Evolutionary conservation across 2,797 vertebrate species (phyloP).

Genomic region (Clarias pachynema): DNA sequence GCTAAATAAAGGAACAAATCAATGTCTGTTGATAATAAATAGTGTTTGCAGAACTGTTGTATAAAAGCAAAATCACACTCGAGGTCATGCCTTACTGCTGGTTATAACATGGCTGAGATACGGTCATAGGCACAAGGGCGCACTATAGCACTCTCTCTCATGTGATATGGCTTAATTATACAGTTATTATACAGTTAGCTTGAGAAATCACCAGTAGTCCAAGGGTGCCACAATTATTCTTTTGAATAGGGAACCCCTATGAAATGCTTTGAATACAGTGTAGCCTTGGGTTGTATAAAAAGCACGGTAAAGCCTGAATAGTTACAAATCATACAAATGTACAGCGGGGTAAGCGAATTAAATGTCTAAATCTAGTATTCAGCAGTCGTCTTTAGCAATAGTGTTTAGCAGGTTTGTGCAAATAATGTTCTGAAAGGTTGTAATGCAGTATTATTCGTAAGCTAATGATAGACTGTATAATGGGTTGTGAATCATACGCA

Average conservation of each 20-base stretch:
- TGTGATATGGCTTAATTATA: too few relatives aligned
- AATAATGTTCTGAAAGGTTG: neutral
- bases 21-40: too few relatives aligned
- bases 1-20: too few relatives aligned
- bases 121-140: too few relatives aligned
- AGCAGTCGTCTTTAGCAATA: neutral
- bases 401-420: neutral
- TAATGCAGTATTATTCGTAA: neutral
- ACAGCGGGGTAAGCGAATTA: neutral
- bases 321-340: neutral
- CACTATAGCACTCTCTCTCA: too few relatives aligned
- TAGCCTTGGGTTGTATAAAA: constrained; percentile 4
- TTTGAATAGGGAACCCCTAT: neutral
- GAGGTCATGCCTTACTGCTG: too few relatives aligned
- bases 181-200: too few relatives aligned
- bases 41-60: too few relatives aligned
- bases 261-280: constrained; percentile 14
- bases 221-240: constrained; percentile 12
- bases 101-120: too few relatives aligned
- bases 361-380: neutral
- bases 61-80: too few relatives aligned
- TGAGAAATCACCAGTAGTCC: neutral
- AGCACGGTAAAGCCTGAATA: neutral
- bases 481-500: neutral
- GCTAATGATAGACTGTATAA: neutral